phyloP scores from a whole-genome alignment of 2,888 invertebrate species.

The Ornithoptera priamus region DNA sequence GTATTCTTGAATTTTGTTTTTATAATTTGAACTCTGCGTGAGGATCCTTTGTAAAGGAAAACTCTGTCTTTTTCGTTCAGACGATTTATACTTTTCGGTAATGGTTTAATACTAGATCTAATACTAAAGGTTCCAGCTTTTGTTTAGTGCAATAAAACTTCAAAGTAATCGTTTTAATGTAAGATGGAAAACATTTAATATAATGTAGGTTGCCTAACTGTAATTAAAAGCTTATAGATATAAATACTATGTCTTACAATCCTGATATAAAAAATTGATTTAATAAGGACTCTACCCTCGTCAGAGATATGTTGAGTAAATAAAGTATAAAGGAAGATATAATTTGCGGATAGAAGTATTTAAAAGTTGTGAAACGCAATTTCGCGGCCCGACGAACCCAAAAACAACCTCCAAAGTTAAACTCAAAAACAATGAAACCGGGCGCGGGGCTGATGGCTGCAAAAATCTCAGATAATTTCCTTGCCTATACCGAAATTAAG shows the following conservation, averaged over 20 bases:
- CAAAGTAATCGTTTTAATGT: too few relatives aligned
- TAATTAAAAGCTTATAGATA: too few relatives aligned
- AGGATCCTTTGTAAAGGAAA: not conserved
- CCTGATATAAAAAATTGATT: slow-evolving; percentile 7
- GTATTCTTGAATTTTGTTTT: too few relatives aligned
- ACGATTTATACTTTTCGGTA: slow-evolving; percentile 2
- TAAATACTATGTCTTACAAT: too few relatives aligned
- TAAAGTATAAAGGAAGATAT: slow-evolving; percentile 28
- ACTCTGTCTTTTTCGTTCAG: slow-evolving; percentile 2
- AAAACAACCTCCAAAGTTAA: slow-evolving; percentile 51
- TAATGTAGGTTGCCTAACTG: too few relatives aligned
- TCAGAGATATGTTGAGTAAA: slow-evolving; percentile 19
- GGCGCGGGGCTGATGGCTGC: slow-evolving; percentile 39
- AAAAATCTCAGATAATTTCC: slow-evolving; percentile 57
- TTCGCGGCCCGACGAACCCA: slow-evolving; percentile 36
- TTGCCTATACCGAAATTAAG: slow-evolving; percentile 38
- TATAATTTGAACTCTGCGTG: too few relatives aligned
- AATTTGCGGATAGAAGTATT: slow-evolving; percentile 32
- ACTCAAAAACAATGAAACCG: slow-evolving; percentile 61
- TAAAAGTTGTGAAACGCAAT: slow-evolving; percentile 35
- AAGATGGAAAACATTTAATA: too few relatives aligned
- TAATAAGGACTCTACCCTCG: not conserved
- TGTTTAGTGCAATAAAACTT: too few relatives aligned
- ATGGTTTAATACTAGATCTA: slow-evolving; percentile 8
- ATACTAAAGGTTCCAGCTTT: slow-evolving; percentile 18